These are phyloP conservation scores for Andinoacara biseriatus DNA, from an alignment of 2,113 vertebrate genomes.

Conservation along the genomic window DNA sequence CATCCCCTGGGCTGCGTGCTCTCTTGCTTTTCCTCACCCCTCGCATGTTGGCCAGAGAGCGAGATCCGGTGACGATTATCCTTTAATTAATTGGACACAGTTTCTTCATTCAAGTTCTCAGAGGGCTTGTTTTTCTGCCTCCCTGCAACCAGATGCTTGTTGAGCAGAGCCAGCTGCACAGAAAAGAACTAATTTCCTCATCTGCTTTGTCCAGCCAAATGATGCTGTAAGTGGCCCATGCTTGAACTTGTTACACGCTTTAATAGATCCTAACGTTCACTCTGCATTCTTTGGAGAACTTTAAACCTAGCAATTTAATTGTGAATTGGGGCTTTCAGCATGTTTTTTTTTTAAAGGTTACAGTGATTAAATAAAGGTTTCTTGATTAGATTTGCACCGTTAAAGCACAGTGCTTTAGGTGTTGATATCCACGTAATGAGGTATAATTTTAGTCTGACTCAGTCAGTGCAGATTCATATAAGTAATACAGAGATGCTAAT, in stretches of 20 bases:
- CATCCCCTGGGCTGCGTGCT: neutral
- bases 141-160: slow-evolving; percentile 67
- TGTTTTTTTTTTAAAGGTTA: neutral
- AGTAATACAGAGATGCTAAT: neutral
- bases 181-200: slow-evolving; percentile 38
- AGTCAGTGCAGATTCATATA: neutral
- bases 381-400: neutral
- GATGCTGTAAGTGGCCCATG: slow-evolving; percentile 50
- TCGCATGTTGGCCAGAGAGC: slow-evolving; percentile 22
- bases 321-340: neutral
- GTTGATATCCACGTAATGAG: neutral
- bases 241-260: slow-evolving; percentile 60
- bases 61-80: slow-evolving; percentile 65
- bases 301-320: slow-evolving; percentile 8
- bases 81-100: slow-evolving; percentile 68
- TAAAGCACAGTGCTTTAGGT: neutral
- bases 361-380: neutral
- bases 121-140: slow-evolving; percentile 52
- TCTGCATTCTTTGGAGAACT: slow-evolving; percentile 15
- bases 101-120: slow-evolving; percentile 38
- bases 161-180: slow-evolving; percentile 38
- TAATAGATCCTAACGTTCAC: slow-evolving; percentile 33
- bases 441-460: neutral
- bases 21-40: slow-evolving; percentile 19
- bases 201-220: slow-evolving; percentile 51